phyloP scores from a whole-genome alignment of 2,113 vertebrate genomes.

The Anarrhichthys ocellatus region DNA sequence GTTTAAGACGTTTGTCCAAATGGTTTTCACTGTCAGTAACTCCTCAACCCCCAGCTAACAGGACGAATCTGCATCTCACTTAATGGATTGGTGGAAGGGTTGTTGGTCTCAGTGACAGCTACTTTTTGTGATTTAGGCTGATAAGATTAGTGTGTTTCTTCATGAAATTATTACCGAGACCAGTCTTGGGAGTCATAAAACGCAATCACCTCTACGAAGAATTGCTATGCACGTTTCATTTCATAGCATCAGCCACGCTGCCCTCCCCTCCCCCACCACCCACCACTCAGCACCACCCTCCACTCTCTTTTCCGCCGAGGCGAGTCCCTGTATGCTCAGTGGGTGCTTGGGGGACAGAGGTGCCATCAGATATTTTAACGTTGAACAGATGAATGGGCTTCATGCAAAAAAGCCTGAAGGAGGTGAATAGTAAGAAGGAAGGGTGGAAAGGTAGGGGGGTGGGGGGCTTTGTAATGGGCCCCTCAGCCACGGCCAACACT shows the following conservation, averaged over 20 bases:
- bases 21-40: neutral
- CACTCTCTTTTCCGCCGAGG: constrained; percentile 37
- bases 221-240: constrained; percentile 42
- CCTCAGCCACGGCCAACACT: constrained; percentile 64
- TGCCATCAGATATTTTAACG: constrained; percentile 77
- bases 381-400: constrained; percentile 78
- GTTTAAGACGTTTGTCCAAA: neutral
- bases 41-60: neutral
- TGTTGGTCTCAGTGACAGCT: constrained; percentile 10
- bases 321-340: constrained; percentile 30
- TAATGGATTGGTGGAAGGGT: constrained; percentile 4
- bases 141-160: constrained; percentile 37
- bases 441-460: neutral
- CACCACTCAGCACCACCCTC: constrained; percentile 34
- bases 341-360: constrained; percentile 57
- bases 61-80: constrained; percentile 19
- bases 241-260: constrained; percentile 18
- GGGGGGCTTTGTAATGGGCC: constrained; percentile 53
- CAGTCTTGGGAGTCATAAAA: constrained; percentile 50
- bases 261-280: neutral
- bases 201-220: constrained; percentile 45
- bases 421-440: constrained; percentile 46
- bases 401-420: constrained; percentile 73
- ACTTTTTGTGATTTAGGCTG: constrained; percentile 32
- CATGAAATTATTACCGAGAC: constrained; percentile 43